Percentiles rank a stretch among this genome's conserved stretches.
Conservation (phyloP, 2,888 invertebrate species). For the Melinaea menophilus region DNA sequence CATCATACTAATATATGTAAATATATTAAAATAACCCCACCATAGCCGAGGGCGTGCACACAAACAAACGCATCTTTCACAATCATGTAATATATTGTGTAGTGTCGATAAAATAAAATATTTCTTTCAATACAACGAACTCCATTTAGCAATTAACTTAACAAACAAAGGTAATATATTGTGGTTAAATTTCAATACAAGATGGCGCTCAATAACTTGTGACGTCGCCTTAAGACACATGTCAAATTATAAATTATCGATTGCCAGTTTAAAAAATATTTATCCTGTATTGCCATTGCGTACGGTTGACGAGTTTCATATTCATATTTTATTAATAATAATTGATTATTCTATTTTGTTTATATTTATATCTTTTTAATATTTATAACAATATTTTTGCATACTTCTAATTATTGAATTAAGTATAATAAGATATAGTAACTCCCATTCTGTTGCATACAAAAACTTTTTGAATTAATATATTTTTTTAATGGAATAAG, state of each 20-base stretch:
- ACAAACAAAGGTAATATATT: slow-evolving; percentile 78
- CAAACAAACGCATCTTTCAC: slow-evolving; percentile 67
- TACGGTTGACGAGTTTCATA: slow-evolving; percentile 34
- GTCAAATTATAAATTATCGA: slow-evolving; percentile 50
- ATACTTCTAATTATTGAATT: no score
- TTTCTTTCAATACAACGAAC: slow-evolving; percentile 68
- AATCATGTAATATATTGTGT: slow-evolving; percentile 59
- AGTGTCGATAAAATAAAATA: slow-evolving; percentile 65
- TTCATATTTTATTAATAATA: slow-evolving; percentile 18
- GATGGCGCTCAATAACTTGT: slow-evolving; percentile 62
- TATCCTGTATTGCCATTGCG: slow-evolving; percentile 41
- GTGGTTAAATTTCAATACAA: slow-evolving; percentile 74
- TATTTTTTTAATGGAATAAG: no score
- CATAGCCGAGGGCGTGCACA: slow-evolving; percentile 37
- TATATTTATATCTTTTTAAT: no score
- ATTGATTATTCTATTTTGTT: not conserved
- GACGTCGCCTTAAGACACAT: slow-evolving; percentile 41
- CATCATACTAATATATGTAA: slow-evolving; percentile 6
- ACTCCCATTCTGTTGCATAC: no score
- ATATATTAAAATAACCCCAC: slow-evolving; percentile 20
- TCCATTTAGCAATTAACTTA: slow-evolving; percentile 77
- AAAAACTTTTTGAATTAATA: no score
- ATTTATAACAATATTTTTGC: no score
- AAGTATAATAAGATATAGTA: no score
- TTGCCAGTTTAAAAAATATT: slow-evolving; percentile 45